Evolutionary conservation across 2,888 invertebrate genomes (phyloP).

Genomic region (Lasioglossum calceatum): DNA sequence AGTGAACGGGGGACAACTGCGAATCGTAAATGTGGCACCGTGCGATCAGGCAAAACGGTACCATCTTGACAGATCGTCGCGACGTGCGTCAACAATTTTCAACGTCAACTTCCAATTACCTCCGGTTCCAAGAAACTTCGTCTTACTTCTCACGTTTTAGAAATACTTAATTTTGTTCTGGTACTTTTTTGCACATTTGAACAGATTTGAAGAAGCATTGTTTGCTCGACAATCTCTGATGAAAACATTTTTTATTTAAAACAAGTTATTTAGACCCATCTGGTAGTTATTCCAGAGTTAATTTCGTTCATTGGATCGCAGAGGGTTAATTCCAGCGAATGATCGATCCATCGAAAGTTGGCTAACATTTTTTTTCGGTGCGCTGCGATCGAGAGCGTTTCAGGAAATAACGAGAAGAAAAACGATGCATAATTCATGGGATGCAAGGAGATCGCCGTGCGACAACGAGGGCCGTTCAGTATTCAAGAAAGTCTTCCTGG

Average conservation of each 20-base stretch:
- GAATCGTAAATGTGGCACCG: slow-evolving; percentile 34
- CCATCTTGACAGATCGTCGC: slow-evolving; percentile 5
- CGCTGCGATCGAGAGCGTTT: not conserved
- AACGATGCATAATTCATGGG: slow-evolving; percentile 23
- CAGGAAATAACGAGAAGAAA: slow-evolving; percentile 10
- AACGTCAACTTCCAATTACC: not conserved
- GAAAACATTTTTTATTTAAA: too few relatives aligned
- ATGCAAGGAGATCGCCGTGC: not conserved
- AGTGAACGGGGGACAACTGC: slow-evolving; percentile 25
- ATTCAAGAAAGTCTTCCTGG: slow-evolving; percentile 22
- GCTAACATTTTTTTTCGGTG: not conserved
- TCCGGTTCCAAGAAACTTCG: not conserved
- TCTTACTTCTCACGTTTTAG: not conserved
- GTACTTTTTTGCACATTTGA: too few relatives aligned
- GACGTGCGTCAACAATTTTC: not conserved
- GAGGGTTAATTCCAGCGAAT: not conserved
- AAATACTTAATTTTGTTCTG: too few relatives aligned
- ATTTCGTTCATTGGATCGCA: not conserved
- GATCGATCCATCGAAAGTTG: not conserved
- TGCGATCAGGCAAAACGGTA: not conserved
- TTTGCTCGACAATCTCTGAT: too few relatives aligned
- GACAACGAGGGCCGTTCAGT: not conserved
- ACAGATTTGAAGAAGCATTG: too few relatives aligned
- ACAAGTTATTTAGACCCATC: too few relatives aligned
- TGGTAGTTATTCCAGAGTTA: not conserved